These are phyloP conservation scores for Heteromurus nitidus DNA, from an alignment of 2,888 invertebrate species.

Conservation along the genomic window DNA sequence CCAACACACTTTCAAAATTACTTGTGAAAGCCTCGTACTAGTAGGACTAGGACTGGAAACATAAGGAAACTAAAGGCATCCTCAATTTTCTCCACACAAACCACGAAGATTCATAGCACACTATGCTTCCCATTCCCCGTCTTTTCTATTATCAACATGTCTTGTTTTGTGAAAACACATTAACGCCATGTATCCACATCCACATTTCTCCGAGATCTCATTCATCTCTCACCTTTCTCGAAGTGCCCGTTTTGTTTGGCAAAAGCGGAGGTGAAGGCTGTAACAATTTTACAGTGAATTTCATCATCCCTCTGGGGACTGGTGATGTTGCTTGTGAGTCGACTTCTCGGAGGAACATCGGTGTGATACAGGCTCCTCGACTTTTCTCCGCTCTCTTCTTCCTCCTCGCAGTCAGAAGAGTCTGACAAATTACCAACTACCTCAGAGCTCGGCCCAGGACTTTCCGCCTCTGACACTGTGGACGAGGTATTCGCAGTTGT, in stretches of 20 bases:
- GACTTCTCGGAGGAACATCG: neutral
- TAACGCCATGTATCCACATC: neutral
- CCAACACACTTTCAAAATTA: no score
- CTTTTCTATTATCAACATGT: slow-evolving; percentile 3
- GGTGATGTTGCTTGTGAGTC: slow-evolving; percentile 13
- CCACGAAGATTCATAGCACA: no score
- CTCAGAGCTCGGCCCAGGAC: slow-evolving; percentile 42
- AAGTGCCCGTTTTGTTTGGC: slow-evolving; percentile 73
- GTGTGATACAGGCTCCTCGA: neutral
- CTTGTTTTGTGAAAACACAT: neutral
- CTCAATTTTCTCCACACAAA: no score
- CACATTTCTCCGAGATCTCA: neutral
- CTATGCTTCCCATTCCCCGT: neutral
- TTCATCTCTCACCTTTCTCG: slow-evolving; percentile 71
- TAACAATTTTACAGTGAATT: slow-evolving; percentile 70
- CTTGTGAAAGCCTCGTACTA: no score
- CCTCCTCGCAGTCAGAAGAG: slow-evolving; percentile 14
- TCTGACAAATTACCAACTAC: slow-evolving; percentile 51
- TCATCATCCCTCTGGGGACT: slow-evolving; percentile 56
- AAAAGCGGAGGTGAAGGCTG: slow-evolving; percentile 71
- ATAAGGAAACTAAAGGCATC: no score
- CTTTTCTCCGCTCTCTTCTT: no score
- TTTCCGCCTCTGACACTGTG: slow-evolving; percentile 41
- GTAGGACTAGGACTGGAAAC: no score
- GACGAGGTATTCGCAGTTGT: slow-evolving; percentile 35